These are phyloP conservation scores for Pandemis heparana DNA, from an alignment of 2,888 invertebrate genomes.

Conservation along the genomic window DNA sequence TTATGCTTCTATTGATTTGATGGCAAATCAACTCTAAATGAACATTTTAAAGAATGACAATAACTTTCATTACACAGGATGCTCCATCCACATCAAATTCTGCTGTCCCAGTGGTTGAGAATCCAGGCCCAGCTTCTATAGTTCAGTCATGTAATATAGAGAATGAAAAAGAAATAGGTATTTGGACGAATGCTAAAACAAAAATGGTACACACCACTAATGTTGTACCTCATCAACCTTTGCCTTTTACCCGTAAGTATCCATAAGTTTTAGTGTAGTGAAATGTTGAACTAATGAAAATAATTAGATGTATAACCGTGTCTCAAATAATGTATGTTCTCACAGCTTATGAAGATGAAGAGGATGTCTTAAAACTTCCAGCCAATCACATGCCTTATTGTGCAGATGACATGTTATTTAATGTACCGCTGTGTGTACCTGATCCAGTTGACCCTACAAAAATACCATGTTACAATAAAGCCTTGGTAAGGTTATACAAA, in stretches of 20 bases:
- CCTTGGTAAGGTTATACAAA: constrained; percentile 73
- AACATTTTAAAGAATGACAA: background rate
- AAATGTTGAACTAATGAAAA: too few relatives aligned
- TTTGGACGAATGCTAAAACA: constrained; percentile 82
- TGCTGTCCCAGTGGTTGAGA: constrained; percentile 64
- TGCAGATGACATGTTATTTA: constrained; percentile 84
- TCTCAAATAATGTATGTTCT: constrained; percentile 11
- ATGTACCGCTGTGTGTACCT: constrained; percentile 85
- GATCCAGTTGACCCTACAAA: constrained; percentile 87
- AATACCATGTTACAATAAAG: constrained; percentile 89
- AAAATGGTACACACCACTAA: constrained; percentile 79
- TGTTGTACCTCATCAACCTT: constrained; percentile 77
- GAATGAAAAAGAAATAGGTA: constrained; percentile 81
- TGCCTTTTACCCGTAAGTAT: constrained; percentile 79
- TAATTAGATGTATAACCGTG: too few relatives aligned
- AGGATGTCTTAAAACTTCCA: constrained; percentile 73
- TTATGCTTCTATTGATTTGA: background rate
- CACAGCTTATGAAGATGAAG: constrained; percentile 88
- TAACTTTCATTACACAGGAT: constrained; percentile 62
- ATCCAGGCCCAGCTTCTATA: constrained; percentile 76
- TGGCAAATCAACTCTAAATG: background rate
- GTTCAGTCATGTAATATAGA: constrained; percentile 78
- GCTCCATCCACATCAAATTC: constrained; percentile 76
- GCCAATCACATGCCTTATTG: constrained; percentile 79
- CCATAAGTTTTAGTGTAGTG: background rate